A percentile compares a stretch with the other conserved stretches of the same genome.
These are phyloP conservation scores for Manacus vitellinus DNA, from an alignment of 2,113 vertebrate species.

Conservation along the genomic window DNA sequence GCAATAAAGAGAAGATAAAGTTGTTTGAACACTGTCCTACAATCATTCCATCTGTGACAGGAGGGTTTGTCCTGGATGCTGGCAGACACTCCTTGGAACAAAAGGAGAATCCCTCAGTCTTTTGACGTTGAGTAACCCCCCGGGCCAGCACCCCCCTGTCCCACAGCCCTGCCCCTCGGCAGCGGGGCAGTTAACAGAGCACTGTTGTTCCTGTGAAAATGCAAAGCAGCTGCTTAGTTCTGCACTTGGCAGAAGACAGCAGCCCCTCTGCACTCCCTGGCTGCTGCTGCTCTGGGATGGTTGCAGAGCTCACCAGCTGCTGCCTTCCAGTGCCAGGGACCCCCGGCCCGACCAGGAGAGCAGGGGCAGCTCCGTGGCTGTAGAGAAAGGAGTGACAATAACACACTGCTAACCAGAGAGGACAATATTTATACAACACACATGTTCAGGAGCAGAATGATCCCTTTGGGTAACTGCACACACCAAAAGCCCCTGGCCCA, in stretches of 20 bases:
- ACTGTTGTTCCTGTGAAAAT: constrained; percentile 17
- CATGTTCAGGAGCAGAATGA: not conserved
- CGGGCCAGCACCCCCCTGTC: accelerated
- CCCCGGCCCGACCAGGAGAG: constrained; percentile 40
- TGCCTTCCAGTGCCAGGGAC: constrained; percentile 65
- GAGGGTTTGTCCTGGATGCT: not conserved
- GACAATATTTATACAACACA: constrained; percentile 40
- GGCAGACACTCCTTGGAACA: not conserved
- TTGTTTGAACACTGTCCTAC: not conserved
- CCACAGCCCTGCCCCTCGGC: not conserved
- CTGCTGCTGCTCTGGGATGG: constrained; percentile 68
- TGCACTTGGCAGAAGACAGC: constrained; percentile 64
- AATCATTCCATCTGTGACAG: not conserved
- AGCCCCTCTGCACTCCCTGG: constrained; percentile 38
- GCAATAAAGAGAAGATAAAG: not conserved
- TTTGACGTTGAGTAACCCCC: not conserved
- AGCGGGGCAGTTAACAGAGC: constrained; percentile 57
- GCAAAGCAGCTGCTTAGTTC: constrained; percentile 71
- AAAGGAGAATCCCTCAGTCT: not conserved
- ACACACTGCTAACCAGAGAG: constrained; percentile 31
- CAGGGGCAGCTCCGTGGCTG: not conserved
- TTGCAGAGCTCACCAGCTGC: constrained; percentile 71
- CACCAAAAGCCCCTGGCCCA: not conserved
- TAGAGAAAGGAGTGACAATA: not conserved
- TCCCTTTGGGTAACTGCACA: not conserved